Evolutionary conservation across 2,888 invertebrate species (phyloP), one percentile per base, ranked within the genome.

Genomic region (Leucozona laternaria): DNA sequence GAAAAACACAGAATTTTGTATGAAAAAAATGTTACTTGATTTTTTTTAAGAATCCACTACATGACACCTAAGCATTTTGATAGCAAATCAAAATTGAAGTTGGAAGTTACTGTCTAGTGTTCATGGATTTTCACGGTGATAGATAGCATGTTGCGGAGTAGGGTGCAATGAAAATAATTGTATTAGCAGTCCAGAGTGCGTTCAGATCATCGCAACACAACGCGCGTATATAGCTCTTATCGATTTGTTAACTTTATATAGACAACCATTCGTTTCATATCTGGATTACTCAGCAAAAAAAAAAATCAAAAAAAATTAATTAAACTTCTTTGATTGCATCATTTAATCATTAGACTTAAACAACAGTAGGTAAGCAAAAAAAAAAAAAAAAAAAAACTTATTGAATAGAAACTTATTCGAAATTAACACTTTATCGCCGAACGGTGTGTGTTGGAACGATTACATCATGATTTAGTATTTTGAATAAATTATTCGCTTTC

Each of bases 381-480:
- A 37, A 17, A 43, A 17, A 17, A 28, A 10, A 62, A 50, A 48
- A 17, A 20, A 43, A 13, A 64, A 45, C 28, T 11, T 28, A 40
- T 25, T 13, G 34, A 48, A 58, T 60, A 22, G 13, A 50, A 11
- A 62, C 13, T 50, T 43, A 70, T 50, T 72, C 55, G 72, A 43
- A 53, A 70, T 40, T 55, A n/a, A 50, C 45, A 37, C 40, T 22
- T 40, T 20, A 73, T 80, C 60, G 53, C 60, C 72, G 57, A 85
- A 73, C 77, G 85, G 81, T 81, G 81, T 81, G 81, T 68, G 72
- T 78, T 77, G 48, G 48, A 31, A 10, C 48, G 34, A 81, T 85
- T 81, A 85, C 77, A 81, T 85, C 85, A 85, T 60, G 40, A 81
- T 77, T 73, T 66, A 55, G 20, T 68, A 71, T 81, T 81, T 62